These are phyloP conservation scores for Thereva unica DNA, from an alignment of 2,888 invertebrate genomes.

Conservation along the genomic window DNA sequence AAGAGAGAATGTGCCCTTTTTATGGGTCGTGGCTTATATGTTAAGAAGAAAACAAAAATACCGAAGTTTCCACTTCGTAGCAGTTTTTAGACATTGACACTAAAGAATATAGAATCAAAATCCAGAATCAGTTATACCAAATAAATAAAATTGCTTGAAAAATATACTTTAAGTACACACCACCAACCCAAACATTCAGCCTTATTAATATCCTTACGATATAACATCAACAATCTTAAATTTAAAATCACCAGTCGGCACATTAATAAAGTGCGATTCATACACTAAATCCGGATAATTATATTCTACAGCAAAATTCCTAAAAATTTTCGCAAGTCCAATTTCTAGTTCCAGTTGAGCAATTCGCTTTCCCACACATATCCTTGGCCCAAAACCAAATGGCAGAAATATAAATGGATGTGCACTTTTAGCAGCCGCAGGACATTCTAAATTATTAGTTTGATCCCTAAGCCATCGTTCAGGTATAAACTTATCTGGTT, in stretches of 20 bases:
- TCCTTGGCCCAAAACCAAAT: constrained; percentile 71
- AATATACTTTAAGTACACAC: no score
- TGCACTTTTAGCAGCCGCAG: constrained; percentile 28
- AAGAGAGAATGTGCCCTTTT: no score
- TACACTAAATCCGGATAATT: constrained; percentile 48
- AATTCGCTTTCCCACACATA: constrained; percentile 71
- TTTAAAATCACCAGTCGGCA: constrained; percentile 52
- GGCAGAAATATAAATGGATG: constrained; percentile 66
- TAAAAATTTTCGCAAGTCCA: constrained; percentile 55
- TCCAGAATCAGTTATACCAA: no score
- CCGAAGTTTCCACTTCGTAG: no score
- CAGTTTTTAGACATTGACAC: no score
- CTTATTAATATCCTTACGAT: background rate
- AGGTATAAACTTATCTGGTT: constrained; percentile 67
- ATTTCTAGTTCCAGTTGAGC: constrained; percentile 72
- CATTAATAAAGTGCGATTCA: constrained; percentile 48
- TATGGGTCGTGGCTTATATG: no score
- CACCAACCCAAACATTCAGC: no score
- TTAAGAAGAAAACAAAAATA: no score
- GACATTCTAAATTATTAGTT: constrained; percentile 44
- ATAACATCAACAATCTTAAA: constrained; percentile 53
- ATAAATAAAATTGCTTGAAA: no score
- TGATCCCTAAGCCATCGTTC: constrained; percentile 68
- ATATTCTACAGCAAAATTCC: constrained; percentile 50
- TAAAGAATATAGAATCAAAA: no score